These are phyloP conservation scores for Macrosoma leucophasiata DNA, from an alignment of 2,888 invertebrate species.

Conservation along the genomic window DNA sequence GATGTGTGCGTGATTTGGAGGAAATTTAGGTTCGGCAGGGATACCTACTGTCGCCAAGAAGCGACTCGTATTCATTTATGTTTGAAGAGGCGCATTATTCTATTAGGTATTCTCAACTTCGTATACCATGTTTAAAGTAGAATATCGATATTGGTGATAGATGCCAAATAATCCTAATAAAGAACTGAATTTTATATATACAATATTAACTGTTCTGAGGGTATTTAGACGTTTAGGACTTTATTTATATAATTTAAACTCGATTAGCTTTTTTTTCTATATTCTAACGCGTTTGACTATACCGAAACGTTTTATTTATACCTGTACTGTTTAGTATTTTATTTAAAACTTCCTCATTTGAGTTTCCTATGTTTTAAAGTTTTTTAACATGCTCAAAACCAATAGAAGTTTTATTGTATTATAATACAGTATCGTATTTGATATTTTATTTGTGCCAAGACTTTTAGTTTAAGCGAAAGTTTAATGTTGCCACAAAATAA, in stretches of 20 bases:
- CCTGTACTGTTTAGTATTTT: conserved; percentile 17
- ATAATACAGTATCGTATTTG: conserved; percentile 39
- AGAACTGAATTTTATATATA: conserved; percentile 76
- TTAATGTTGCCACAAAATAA: conserved; percentile 38
- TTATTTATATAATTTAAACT: conserved; percentile 58
- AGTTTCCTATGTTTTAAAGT: conserved; percentile 29
- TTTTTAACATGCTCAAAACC: conserved; percentile 45
- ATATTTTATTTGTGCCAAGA: conserved; percentile 71
- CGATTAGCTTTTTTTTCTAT: conserved; percentile 30
- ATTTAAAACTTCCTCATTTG: conserved; percentile 23
- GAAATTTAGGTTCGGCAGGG: conserved; percentile 72
- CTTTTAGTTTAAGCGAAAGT: conserved; percentile 55
- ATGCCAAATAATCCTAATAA: conserved; percentile 76
- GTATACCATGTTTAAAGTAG: conserved; percentile 71
- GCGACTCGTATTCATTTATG: conserved; percentile 48
- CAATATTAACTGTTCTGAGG: conserved; percentile 74
- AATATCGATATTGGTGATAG: conserved; percentile 69
- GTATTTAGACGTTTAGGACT: conserved; percentile 66
- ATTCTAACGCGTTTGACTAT: conserved; percentile 23
- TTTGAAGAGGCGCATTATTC: conserved; percentile 57
- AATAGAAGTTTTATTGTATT: conserved; percentile 32
- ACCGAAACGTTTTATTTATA: conserved; percentile 17
- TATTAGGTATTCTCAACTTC: conserved; percentile 67
- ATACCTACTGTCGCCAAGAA: conserved; percentile 37
- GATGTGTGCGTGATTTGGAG: conserved; percentile 55